Conservation (phyloP, 2,888 invertebrate species). For the Steinernema hermaphroditum region DNA sequence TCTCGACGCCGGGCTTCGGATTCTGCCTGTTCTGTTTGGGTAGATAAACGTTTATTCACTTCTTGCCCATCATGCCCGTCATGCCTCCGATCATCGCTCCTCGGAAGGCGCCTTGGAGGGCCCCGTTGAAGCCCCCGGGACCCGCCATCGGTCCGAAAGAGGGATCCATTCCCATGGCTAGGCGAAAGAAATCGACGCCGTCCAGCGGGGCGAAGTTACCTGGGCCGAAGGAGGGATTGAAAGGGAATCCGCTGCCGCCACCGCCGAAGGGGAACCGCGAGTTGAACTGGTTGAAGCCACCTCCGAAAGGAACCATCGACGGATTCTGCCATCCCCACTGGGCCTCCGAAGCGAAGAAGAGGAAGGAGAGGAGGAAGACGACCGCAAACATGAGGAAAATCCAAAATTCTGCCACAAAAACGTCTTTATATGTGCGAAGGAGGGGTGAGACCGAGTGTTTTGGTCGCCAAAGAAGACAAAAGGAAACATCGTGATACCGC, state of each 20-base stretch:
- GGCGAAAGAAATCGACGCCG: background rate
- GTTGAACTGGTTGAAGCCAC: background rate
- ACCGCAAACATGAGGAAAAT: background rate
- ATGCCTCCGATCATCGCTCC: slow-evolving; percentile 10
- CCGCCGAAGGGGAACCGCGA: slow-evolving; percentile 1
- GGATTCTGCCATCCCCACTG: slow-evolving; percentile 12
- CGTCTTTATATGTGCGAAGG: background rate
- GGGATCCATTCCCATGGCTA: slow-evolving; percentile 14
- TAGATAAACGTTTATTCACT: background rate
- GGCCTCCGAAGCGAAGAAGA: background rate
- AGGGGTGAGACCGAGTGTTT: slow-evolving; percentile 13
- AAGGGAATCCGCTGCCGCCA: background rate
- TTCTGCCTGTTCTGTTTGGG: background rate
- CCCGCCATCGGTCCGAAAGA: background rate
- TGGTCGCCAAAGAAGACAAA: background rate
- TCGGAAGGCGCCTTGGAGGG: background rate
- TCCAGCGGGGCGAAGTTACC: background rate
- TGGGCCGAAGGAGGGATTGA: background rate
- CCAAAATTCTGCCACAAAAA: background rate
- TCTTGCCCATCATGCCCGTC: background rate
- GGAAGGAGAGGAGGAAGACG: background rate
- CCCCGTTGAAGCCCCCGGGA: background rate
- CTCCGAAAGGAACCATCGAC: background rate
- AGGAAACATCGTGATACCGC: background rate
- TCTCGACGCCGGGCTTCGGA: background rate